Evolutionary conservation across 2,113 vertebrate species (phyloP), one percentile per base, ranked within the genome.

Genomic region (Gallinago jamesoni): DNA sequence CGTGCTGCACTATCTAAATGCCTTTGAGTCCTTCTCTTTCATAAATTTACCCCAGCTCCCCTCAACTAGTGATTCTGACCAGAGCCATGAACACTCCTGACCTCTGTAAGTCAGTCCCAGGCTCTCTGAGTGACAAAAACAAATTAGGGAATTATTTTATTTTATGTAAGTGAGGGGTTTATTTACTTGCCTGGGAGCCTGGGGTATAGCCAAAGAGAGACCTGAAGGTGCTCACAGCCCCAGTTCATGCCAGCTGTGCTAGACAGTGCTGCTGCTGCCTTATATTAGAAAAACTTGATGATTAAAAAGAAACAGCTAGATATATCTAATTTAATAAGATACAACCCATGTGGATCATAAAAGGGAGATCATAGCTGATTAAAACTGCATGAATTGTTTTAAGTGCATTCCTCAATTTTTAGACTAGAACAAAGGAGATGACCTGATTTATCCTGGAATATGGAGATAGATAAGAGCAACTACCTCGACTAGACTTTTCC

Each of bases 321-420:
- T 95, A 87, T 82, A 96, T 92, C 96, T 96, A 91, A 96, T 96
- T 96, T 95, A 97, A 96, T 96, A 95, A 97, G 94, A 94, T 94
- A 96, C 78, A 95, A 74, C 91, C 94, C 96, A 95, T 97, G 96
- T 94, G 95, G 96, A 94, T 95, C 96, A 96, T 96, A 97, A 96
- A 97, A 96, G 95, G 94, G 90, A 97, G 96, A 97, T 97, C 91
- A 93, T 94, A 68, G 94, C 95, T 94, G 96, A 97, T 97, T 96
- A 97, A 97, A 96, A 94, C 94, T 96, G 89, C 94, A 96, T 95
- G 96, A 96, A 96, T 96, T 96, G 96, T 97, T 97, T 96, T 95
- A 97, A 97, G 96, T 96, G 89, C 96, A 95, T 96, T 97, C 93
- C 84, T 96, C 96, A 95, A 79, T 93, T 96, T 96, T 96, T 91